Evolutionary conservation across 2,797 vertebrate genomes (phyloP).

Genomic region (Carapus acus): DNA sequence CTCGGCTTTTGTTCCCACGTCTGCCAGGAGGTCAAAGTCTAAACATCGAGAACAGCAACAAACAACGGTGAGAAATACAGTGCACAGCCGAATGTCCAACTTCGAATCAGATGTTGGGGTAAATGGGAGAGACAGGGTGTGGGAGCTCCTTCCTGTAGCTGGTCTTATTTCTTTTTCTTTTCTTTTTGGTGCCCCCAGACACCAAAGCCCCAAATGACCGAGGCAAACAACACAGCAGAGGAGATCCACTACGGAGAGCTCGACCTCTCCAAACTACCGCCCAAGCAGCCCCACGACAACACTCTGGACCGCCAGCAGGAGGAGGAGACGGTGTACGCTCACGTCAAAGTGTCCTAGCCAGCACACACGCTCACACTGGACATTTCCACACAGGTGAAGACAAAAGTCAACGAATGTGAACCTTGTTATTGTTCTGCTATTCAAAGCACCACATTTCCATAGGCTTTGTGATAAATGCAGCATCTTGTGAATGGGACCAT

Average conservation of each 20-base stretch:
- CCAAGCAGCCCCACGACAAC: not conserved
- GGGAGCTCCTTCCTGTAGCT: too few species aligned
- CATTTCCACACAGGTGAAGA: slow-evolving; percentile 33
- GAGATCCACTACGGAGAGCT: slow-evolving; percentile 49
- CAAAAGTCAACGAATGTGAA: not conserved
- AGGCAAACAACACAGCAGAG: not conserved
- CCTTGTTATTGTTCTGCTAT: too few species aligned
- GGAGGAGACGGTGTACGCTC: slow-evolving; percentile 25
- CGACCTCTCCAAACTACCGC: slow-evolving; percentile 9
- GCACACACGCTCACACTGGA: slow-evolving; percentile 8
- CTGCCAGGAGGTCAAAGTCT: slow-evolving; percentile 13
- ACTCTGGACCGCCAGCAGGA: slow-evolving; percentile 3
- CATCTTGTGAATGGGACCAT: too few species aligned
- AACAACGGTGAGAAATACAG: slow-evolving; percentile 19
- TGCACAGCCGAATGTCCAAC: too few species aligned
- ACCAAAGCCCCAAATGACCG: slow-evolving; percentile 11
- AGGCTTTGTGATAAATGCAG: not conserved
- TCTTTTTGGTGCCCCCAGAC: too few species aligned
- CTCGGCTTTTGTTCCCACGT: too few species aligned
- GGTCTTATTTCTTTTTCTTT: not conserved
- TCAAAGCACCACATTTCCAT: too few species aligned
- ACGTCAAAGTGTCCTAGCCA: slow-evolving; percentile 17
- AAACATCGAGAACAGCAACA: not conserved
- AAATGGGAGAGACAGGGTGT: too few species aligned
- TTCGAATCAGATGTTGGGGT: too few species aligned